Conservation (phyloP, 2,113 vertebrate genomes). For the Hemiprocne comata region DNA sequence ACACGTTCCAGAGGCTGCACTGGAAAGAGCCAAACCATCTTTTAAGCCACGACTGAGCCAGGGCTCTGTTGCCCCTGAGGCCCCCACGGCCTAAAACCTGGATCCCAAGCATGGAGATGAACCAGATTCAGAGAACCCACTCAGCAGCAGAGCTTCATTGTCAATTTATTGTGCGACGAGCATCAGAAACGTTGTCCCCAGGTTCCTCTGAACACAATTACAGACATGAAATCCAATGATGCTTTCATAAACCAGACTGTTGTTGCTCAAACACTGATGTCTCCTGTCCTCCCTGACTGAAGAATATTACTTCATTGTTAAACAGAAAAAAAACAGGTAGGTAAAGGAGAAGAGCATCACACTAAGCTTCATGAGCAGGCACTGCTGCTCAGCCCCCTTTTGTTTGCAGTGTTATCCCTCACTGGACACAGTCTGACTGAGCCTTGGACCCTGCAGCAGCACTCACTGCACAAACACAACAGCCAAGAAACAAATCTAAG, state of each 20-base stretch:
- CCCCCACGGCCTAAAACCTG: not conserved
- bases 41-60: accelerated
- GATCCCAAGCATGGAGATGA: not conserved
- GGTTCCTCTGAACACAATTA: not conserved
- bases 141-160: not conserved
- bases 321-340: not conserved
- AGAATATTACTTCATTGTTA: not conserved
- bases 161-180: slow-evolving; percentile 55
- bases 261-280: not conserved
- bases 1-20: accelerated
- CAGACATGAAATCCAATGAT: not conserved
- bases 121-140: not conserved
- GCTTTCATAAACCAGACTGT: not conserved
- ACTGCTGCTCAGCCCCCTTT: not conserved
- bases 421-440: not conserved
- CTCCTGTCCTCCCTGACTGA: not conserved
- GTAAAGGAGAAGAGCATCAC: not conserved
- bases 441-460: not conserved
- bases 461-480: not conserved
- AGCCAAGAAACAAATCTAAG: not conserved
- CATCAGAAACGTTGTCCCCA: not conserved
- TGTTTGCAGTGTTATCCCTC: not conserved
- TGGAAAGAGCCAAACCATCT: not conserved
- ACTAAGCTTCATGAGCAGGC: not conserved
- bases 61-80: accelerated